A percentile compares a stretch with the other conserved stretches of the same genome.
Conservation (phyloP, 2,888 invertebrate species). For the Zygaena filipendulae region DNA sequence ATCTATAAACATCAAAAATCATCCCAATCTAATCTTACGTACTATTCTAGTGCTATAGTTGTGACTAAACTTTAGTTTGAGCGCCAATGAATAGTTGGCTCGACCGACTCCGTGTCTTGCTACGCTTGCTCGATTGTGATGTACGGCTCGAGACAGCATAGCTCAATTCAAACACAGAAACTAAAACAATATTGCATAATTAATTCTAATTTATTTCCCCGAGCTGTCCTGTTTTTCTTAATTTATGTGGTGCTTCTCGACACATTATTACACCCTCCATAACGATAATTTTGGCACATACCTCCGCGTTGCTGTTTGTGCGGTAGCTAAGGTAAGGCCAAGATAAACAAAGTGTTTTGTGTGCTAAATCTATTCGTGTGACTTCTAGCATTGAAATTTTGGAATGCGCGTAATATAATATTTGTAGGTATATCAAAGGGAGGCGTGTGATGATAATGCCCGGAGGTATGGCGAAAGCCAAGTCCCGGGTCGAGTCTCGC, state of each 20-base stretch:
- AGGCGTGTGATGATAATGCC: too few species aligned
- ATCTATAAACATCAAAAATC: constrained; percentile 20
- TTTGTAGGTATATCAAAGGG: constrained; percentile 43
- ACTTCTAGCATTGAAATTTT: too few species aligned
- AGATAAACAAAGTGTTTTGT: too few species aligned
- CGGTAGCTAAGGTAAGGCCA: too few species aligned
- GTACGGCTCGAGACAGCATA: constrained; percentile 56
- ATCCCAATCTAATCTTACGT: constrained; percentile 20
- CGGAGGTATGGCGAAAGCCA: too few species aligned
- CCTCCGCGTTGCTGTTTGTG: too few species aligned
- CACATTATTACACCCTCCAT: constrained; percentile 36
- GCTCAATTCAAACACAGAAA: constrained; percentile 30
- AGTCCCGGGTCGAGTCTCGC: constrained; percentile 65
- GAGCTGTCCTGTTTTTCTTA: constrained; percentile 46
- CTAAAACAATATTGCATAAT: constrained; percentile 31
- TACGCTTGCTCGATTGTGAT: constrained; percentile 67
- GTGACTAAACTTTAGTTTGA: constrained; percentile 62
- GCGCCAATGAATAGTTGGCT: constrained; percentile 69
- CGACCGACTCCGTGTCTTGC: constrained; percentile 60
- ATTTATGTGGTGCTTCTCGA: constrained; percentile 37
- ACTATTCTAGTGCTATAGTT: constrained; percentile 58
- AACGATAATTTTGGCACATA: constrained; percentile 43
- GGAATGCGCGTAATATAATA: too few species aligned
- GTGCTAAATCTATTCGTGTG: too few species aligned
- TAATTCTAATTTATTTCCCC: constrained; percentile 44